These are phyloP conservation scores for Cossypha heuglini DNA, from an alignment of 2,797 vertebrate genomes.

Conservation along the genomic window DNA sequence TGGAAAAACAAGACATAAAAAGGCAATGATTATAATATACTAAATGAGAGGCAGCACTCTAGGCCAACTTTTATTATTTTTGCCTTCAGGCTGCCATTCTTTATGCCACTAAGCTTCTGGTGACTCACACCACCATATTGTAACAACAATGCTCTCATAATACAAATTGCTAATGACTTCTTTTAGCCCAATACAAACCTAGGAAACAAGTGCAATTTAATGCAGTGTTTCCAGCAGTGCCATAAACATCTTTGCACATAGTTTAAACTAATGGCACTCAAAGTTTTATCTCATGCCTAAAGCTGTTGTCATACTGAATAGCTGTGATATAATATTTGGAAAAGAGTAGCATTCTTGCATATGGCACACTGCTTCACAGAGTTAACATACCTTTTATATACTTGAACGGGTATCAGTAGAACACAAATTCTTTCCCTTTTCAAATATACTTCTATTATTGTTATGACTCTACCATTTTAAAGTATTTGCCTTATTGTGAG, in stretches of 20 bases:
- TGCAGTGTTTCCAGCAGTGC: neutral
- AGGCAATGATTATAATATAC: neutral
- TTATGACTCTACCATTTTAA: neutral
- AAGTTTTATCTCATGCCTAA: neutral
- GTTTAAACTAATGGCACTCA: neutral
- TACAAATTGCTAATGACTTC: slow-evolving; percentile 31
- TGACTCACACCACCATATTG: slow-evolving; percentile 40
- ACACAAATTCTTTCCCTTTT: neutral
- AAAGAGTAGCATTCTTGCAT: neutral
- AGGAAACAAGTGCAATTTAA: neutral
- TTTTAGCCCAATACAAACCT: neutral
- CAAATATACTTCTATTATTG: neutral
- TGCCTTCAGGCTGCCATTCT: neutral
- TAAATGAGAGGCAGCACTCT: neutral
- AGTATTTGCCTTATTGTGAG: neutral
- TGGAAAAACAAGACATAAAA: neutral
- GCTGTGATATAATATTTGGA: neutral
- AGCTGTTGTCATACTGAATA: neutral
- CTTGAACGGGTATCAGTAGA: neutral
- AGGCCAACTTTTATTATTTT: neutral
- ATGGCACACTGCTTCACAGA: neutral
- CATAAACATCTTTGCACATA: neutral
- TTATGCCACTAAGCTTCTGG: neutral
- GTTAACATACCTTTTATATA: neutral
- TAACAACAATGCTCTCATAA: slow-evolving; percentile 15